Base-by-base conservation (phyloP, 64 coral and sea anemone species). In the Acropora tenuis region DNA sequence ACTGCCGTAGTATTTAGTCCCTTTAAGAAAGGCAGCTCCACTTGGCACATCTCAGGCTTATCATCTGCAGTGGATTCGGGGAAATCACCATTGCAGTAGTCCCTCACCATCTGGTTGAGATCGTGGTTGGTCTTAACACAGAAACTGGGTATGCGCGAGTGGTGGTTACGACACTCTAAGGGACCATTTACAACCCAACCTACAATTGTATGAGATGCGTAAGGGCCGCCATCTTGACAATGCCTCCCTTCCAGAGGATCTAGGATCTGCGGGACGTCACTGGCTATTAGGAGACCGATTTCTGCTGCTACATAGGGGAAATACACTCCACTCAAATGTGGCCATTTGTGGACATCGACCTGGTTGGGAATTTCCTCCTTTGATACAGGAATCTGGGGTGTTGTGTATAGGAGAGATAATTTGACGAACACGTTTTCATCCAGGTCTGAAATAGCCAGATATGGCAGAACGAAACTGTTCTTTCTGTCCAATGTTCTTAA, bases 181-280 rank as follows among this genome's bases (percentile, higher is more conserved):
- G 92, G 92, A 61, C 92, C 92, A 72, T 89, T 94, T 1, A 85
- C 60, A 30, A 59, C 77, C 92, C 92, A 86, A 6, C 92, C 92
- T 30, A 94, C 53, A n/a, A 8, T 13, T 6, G 83, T 78, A 89
- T 63, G 76, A 43, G 52, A 68, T 40, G 92, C 92, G 83, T 94
- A 89, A 53, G 92, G 92, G 19, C 86, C 69, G 17, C 80, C 87
- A 45, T 89, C 78, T 75, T 77, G 59, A 48, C 58, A 66, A 41
- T 17, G 19, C 41, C 52, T 82, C 3, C 89, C 69, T 50, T 89
- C 63, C 42, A 75, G 44, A 30, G 30, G 30, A 30, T 30, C 30
- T 30, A 94, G 50, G 15, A 72, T 79, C n/a, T 76, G 49, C 1
- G 67, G 78, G 46, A 84, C 92, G 20, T 94, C 74, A 46, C 73